phyloP scores from a whole-genome alignment of 1,140 invertebrate genomes.

The Cylas formicarius region DNA sequence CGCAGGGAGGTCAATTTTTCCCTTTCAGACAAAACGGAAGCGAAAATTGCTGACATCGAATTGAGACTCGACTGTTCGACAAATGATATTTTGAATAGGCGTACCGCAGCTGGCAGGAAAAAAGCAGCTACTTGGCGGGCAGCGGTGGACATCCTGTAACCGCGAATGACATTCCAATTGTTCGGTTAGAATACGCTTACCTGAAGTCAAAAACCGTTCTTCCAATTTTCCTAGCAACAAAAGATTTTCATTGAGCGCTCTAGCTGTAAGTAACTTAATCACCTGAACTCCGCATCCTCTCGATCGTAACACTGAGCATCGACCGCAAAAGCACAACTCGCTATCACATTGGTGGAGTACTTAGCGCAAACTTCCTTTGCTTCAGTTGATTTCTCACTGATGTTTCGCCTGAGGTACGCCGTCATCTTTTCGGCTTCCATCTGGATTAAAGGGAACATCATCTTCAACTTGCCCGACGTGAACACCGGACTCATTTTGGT shows the following conservation, averaged over 20 bases:
- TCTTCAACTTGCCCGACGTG: slow-evolving; percentile 47
- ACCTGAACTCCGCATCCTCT: slow-evolving; percentile 40
- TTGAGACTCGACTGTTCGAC: neutral
- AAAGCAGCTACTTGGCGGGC: slow-evolving; percentile 20
- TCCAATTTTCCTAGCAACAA: slow-evolving; percentile 20
- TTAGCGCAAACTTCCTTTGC: slow-evolving; percentile 32
- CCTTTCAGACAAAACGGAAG: neutral
- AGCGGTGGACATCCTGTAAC: neutral
- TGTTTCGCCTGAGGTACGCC: slow-evolving; percentile 17
- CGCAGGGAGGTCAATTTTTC: slow-evolving; percentile 2
- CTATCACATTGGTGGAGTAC: slow-evolving; percentile 48
- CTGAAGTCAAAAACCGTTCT: slow-evolving; percentile 23
- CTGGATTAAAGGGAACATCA: slow-evolving; percentile 36
- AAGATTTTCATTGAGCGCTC: slow-evolving; percentile 21
- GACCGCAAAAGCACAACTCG: slow-evolving; percentile 45
- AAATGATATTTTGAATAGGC: neutral
- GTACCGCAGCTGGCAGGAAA: slow-evolving; percentile 1
- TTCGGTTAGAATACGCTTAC: slow-evolving; percentile 2
- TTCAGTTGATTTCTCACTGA: slow-evolving; percentile 16
- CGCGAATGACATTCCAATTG: neutral
- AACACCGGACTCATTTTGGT: slow-evolving; percentile 48
- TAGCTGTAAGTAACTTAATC: slow-evolving; percentile 8
- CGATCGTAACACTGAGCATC: slow-evolving; percentile 41
- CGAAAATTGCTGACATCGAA: neutral
- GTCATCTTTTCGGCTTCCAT: slow-evolving; percentile 20